These are phyloP conservation scores for Hormaphis cornu DNA, from an alignment of 1,140 invertebrate species.

Conservation along the genomic window DNA sequence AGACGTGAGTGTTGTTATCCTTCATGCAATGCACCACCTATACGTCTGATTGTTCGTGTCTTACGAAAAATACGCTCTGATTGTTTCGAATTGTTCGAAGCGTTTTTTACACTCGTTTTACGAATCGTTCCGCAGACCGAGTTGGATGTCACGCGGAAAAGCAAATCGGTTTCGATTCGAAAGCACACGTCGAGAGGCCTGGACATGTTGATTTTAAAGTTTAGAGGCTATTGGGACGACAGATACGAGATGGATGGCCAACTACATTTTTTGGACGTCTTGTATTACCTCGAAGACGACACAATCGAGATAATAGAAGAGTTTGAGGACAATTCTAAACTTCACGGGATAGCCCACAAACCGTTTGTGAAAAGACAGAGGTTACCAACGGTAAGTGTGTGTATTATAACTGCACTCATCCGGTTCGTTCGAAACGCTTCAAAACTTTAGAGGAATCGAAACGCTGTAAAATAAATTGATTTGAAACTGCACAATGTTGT, in stretches of 20 bases:
- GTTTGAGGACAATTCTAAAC: neutral
- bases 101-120: neutral
- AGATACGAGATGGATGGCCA: neutral
- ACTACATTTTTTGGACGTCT: neutral
- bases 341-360: neutral
- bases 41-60: neutral
- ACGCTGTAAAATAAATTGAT: too few relatives aligned
- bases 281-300: neutral
- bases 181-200: neutral
- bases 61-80: neutral
- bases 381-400: neutral
- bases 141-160: neutral
- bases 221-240: constrained; percentile 15
- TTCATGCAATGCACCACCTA: neutral
- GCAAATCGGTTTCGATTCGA: neutral
- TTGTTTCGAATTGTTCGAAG: neutral
- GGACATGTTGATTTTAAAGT: neutral
- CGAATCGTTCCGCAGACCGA: neutral
- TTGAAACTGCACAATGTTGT: too few relatives aligned
- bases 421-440: too few relatives aligned
- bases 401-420: neutral
- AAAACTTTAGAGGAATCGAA: too few relatives aligned
- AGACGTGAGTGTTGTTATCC: neutral
- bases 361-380: neutral
- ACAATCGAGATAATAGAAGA: neutral